phyloP scores from a whole-genome alignment of 2,888 invertebrate species.

The Dendrolimus pini region DNA sequence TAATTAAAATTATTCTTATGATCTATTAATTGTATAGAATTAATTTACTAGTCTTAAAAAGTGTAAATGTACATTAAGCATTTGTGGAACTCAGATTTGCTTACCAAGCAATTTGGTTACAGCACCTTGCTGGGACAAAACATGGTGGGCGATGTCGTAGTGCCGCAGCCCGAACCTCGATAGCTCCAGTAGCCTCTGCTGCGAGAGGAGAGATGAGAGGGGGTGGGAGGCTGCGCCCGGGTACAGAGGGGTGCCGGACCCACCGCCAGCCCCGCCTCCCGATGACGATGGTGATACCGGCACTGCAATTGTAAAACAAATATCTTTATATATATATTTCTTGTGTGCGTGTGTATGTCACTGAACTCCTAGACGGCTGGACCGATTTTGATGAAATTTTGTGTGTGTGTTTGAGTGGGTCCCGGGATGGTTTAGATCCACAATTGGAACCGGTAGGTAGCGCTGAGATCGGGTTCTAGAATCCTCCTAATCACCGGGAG shows the following conservation, averaged over 20 bases:
- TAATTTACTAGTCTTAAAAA: too few species aligned
- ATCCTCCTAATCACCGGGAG: too few species aligned
- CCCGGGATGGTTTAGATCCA: too few species aligned
- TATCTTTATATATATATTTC: too few species aligned
- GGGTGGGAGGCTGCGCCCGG: constrained; percentile 76
- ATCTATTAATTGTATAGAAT: too few species aligned
- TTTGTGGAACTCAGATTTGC: constrained; percentile 30
- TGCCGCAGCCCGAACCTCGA: constrained; percentile 89
- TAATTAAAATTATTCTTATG: too few species aligned
- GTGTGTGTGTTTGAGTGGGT: too few species aligned
- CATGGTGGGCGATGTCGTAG: constrained; percentile 93
- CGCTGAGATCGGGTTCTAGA: too few species aligned
- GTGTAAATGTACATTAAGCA: not conserved
- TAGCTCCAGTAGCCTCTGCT: constrained; percentile 87
- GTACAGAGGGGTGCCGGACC: constrained; percentile 63
- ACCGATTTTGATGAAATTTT: too few species aligned
- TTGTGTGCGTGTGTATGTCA: too few species aligned
- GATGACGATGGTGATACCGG: constrained; percentile 75
- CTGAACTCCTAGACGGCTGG: too few species aligned
- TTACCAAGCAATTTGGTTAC: constrained; percentile 93
- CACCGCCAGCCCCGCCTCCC: constrained; percentile 60
- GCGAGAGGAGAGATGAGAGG: constrained; percentile 83
- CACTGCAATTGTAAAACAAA: constrained; percentile 52
- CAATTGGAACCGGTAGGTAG: too few species aligned
- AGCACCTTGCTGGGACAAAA: constrained; percentile 93